Conservation (phyloP, 1,140 invertebrate genomes). For the Lineus longissimus region DNA sequence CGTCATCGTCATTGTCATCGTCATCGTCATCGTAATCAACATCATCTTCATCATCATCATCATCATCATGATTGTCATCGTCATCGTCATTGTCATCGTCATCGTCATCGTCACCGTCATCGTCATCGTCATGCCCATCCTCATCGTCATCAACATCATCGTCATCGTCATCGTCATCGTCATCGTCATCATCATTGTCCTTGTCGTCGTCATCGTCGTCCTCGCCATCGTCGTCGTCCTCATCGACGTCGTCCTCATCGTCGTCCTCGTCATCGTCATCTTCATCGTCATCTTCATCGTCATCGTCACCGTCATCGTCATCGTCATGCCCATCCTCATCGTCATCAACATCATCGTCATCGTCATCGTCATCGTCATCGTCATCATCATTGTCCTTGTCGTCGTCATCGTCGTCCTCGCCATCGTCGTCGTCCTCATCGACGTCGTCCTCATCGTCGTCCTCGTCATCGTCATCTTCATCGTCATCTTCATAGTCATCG, state of each 20-base stretch:
- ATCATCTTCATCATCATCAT: too few relatives aligned
- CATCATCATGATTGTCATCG: too few relatives aligned
- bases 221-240: background rate
- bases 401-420: constrained; percentile 13
- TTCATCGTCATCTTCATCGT: constrained; percentile 16
- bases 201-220: background rate
- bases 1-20: too few relatives aligned
- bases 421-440: constrained; percentile 11
- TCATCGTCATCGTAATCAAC: too few relatives aligned
- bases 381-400: constrained; percentile 7
- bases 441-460: constrained; percentile 14
- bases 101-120: background rate
- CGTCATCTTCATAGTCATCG: background rate
- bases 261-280: constrained; percentile 14
- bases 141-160: background rate
- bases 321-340: constrained; percentile 15
- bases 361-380: too few relatives aligned
- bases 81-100: too few relatives aligned
- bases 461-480: constrained; percentile 12
- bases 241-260: background rate
- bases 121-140: background rate
- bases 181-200: background rate
- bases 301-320: constrained; percentile 10
- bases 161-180: background rate
- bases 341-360: too few relatives aligned